Conservation (phyloP, 2,888 invertebrate genomes). For the Cacoxenus indagator region DNA sequence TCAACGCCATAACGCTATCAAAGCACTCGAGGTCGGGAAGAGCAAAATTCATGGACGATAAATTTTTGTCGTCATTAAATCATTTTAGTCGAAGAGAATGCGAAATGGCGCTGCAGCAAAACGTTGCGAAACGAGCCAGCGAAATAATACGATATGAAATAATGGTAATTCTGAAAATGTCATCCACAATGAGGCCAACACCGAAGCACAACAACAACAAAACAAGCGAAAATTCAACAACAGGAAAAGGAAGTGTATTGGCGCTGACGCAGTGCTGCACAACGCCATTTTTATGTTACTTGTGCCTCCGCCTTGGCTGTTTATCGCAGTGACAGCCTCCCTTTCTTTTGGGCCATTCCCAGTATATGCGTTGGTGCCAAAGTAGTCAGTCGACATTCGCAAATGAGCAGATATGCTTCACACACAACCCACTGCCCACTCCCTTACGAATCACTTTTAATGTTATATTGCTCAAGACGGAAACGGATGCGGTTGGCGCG, state of each 20-base stretch:
- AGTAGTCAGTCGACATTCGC: neutral
- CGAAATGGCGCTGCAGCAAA: constrained; percentile 10
- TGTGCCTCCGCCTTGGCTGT: neutral
- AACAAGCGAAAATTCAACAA: constrained; percentile 17
- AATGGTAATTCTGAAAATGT: constrained; percentile 20
- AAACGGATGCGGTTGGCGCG: constrained; percentile 29
- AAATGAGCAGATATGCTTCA: neutral
- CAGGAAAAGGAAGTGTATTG: constrained; percentile 62
- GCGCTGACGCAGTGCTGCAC: constrained; percentile 59
- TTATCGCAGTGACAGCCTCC: neutral
- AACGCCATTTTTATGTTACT: constrained; percentile 24
- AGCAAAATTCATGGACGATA: constrained; percentile 66
- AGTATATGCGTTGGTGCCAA: neutral
- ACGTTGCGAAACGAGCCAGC: neutral
- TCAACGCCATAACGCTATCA: neutral
- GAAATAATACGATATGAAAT: neutral
- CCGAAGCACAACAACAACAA: neutral
- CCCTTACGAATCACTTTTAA: constrained; percentile 5
- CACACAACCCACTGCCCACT: neutral
- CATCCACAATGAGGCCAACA: neutral
- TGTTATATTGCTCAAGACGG: constrained; percentile 23
- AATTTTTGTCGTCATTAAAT: constrained; percentile 68
- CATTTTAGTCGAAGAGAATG: constrained; percentile 46
- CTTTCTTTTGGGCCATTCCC: neutral
- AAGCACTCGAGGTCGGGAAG: neutral